phyloP scores from a whole-genome alignment of 2,113 vertebrate genomes.

The Danio rerio region DNA sequence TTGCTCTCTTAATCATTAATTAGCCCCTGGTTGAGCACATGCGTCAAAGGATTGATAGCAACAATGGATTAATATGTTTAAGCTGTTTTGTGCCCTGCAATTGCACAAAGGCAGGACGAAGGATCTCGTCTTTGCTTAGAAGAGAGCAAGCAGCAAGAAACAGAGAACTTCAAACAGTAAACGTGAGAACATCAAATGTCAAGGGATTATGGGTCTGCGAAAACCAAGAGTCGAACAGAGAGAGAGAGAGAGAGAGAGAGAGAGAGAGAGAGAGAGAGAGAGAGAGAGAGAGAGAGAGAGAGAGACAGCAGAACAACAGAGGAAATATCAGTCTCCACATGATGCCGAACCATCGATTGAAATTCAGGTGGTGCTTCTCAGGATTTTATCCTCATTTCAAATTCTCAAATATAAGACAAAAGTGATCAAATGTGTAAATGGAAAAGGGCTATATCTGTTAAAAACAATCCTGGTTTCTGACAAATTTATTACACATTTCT shows the following conservation, averaged over 20 bases:
- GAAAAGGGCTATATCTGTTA: not conserved
- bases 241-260: slow-evolving; percentile 38
- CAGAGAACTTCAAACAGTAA: slow-evolving; percentile 49
- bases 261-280: slow-evolving; percentile 45
- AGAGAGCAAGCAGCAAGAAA: slow-evolving; percentile 40
- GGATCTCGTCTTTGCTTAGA: slow-evolving; percentile 33
- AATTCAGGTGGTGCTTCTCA: slow-evolving; percentile 46
- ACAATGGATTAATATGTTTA: slow-evolving; percentile 6
- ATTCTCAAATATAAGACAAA: slow-evolving; percentile 29
- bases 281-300: slow-evolving; percentile 45
- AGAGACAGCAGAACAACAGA: slow-evolving; percentile 34
- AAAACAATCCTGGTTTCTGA: not conserved
- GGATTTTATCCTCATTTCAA: slow-evolving; percentile 26
- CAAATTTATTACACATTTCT: too few species aligned
- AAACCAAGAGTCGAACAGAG: slow-evolving; percentile 10
- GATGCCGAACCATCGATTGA: slow-evolving; percentile 62
- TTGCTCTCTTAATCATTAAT: not conserved
- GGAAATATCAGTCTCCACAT: slow-evolving; percentile 53
- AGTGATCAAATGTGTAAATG: not conserved
- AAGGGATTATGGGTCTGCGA: slow-evolving; percentile 50
- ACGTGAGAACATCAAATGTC: slow-evolving; percentile 50
- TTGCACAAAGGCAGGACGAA: slow-evolving; percentile 2
- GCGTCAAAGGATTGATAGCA: not conserved
- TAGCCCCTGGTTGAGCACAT: not conserved
- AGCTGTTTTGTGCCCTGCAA: not conserved